These are phyloP conservation scores for Mormyrops boulengeri DNA, from an alignment of 2,797 vertebrate species.

Conservation along the genomic window DNA sequence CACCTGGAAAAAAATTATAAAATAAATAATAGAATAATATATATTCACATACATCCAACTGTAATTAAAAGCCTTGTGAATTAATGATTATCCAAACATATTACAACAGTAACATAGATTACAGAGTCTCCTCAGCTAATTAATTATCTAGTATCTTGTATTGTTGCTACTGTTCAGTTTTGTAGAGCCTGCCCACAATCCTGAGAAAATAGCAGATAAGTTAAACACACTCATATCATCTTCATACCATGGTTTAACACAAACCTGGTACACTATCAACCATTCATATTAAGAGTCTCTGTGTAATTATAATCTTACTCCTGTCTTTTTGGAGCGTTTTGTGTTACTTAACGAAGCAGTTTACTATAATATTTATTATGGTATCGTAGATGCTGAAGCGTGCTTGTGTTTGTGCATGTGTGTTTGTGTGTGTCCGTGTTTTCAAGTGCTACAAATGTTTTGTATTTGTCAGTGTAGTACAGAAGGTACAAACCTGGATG, in stretches of 20 bases:
- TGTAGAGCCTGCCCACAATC: constrained; percentile 33
- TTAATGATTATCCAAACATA: constrained; percentile 50
- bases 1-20: constrained; percentile 47
- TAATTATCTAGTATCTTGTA: constrained; percentile 17
- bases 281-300: constrained; percentile 35
- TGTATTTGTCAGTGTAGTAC: not conserved
- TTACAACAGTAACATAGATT: constrained; percentile 26
- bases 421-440: not conserved
- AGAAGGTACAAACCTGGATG: constrained; percentile 56
- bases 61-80: constrained; percentile 24
- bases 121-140: constrained; percentile 11
- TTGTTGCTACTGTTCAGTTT: constrained; percentile 34
- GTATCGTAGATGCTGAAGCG: not conserved
- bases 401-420: not conserved
- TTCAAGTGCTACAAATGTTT: not conserved
- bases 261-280: constrained; percentile 40
- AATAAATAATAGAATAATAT: constrained; percentile 5
- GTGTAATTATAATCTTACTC: not conserved
- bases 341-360: not conserved
- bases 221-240: constrained; percentile 44
- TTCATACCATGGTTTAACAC: constrained; percentile 39
- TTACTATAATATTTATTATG: not conserved
- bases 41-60: constrained; percentile 27
- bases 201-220: constrained; percentile 51
- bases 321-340: not conserved